These are phyloP conservation scores for Pelodiscus sinensis DNA, from an alignment of 2,113 vertebrate species.

Conservation along the genomic window DNA sequence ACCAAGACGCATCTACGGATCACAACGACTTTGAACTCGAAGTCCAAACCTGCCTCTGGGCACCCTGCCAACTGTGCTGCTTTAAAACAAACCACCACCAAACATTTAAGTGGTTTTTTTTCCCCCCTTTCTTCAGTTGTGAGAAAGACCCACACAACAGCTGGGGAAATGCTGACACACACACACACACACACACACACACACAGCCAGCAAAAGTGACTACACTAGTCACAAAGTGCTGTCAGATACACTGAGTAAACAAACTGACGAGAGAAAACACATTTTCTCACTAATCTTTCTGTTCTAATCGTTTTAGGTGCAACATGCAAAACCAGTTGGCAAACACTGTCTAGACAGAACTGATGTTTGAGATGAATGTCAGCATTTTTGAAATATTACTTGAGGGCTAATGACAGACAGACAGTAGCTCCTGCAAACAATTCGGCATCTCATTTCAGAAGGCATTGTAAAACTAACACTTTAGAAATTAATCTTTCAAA, in stretches of 20 bases:
- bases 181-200: neutral
- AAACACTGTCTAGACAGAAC: constrained; percentile 27
- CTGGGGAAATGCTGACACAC: neutral
- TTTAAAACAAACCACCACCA: neutral
- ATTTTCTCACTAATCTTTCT: neutral
- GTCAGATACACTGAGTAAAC: neutral
- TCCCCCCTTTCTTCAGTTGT: neutral
- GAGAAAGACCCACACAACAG: neutral
- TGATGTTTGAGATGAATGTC: neutral
- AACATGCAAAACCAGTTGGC: constrained; percentile 37
- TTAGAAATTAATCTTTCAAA: constrained; percentile 45
- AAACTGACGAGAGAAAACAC: neutral
- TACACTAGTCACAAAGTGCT: neutral
- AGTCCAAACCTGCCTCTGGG: neutral
- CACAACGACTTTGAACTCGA: neutral
- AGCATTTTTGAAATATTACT: constrained; percentile 40
- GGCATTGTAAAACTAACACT: neutral
- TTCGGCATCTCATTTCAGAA: neutral
- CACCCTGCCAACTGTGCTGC: neutral
- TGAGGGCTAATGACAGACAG: neutral
- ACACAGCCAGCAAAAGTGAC: neutral
- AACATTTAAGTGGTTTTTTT: neutral
- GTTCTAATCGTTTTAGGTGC: neutral
- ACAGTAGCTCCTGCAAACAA: constrained; percentile 9
- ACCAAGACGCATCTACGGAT: neutral